phyloP scores from a whole-genome alignment of 2,113 vertebrate genomes.

The western clawed frog (Xenopus tropicalis) region DNA sequence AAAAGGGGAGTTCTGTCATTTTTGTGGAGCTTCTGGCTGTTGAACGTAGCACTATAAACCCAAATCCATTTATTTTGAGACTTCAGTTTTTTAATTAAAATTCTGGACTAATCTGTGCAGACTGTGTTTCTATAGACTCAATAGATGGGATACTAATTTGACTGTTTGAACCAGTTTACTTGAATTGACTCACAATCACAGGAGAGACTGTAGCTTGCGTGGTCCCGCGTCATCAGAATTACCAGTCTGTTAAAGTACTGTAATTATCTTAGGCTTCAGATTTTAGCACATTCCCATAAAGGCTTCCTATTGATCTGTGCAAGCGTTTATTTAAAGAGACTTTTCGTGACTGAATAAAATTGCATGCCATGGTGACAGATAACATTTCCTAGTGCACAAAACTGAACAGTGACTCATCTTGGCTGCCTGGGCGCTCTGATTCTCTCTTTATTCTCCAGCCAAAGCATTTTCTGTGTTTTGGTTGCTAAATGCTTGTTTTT shows the following conservation, averaged over 20 bases:
- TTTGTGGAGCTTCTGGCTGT: too few species aligned
- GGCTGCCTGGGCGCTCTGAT: constrained; percentile 57
- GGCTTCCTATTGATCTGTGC: constrained; percentile 16
- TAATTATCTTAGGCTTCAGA: constrained; percentile 32
- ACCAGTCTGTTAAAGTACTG: constrained; percentile 54
- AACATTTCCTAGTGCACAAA: constrained; percentile 55
- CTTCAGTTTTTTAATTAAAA: too few species aligned
- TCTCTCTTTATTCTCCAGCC: constrained; percentile 17
- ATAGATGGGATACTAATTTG: too few species aligned
- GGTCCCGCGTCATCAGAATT: too few species aligned
- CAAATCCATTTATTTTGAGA: too few species aligned
- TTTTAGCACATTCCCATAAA: constrained; percentile 38
- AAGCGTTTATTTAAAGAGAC: constrained; percentile 25
- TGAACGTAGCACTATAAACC: too few species aligned
- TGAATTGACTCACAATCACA: too few species aligned
- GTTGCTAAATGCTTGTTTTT: constrained; percentile 24
- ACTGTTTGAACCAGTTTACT: too few species aligned
- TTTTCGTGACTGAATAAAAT: constrained; percentile 40
- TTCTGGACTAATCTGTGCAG: too few species aligned
- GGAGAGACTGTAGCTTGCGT: too few species aligned
- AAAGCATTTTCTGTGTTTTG: constrained; percentile 3
- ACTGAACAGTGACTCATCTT: constrained; percentile 64
- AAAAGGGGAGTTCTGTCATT: too few species aligned
- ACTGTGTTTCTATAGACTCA: too few species aligned
- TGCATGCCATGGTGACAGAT: constrained; percentile 49